Conservation (phyloP, 2,797 vertebrate genomes). For the Strix occidentalis region DNA sequence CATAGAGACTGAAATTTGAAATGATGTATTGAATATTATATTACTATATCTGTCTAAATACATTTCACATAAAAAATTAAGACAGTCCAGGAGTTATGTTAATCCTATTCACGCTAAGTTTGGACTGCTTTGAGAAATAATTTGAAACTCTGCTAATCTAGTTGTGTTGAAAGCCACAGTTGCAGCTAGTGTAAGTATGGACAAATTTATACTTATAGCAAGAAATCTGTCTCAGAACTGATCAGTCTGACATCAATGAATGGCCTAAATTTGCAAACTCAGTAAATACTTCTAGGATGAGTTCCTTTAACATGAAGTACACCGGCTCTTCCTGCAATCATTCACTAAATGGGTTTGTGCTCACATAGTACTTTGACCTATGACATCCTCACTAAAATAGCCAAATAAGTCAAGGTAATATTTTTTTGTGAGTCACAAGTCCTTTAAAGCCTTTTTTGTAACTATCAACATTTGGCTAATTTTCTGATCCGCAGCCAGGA, state of each 20-base stretch:
- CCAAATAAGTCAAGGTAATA: constrained; percentile 13
- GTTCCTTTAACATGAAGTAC: background rate
- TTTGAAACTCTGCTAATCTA: background rate
- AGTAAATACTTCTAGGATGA: background rate
- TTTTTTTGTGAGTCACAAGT: constrained; percentile 36
- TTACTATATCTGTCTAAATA: background rate
- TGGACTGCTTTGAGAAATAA: background rate
- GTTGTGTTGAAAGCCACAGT: background rate
- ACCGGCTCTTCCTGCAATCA: constrained; percentile 15
- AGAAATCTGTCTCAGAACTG: background rate
- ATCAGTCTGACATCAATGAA: background rate
- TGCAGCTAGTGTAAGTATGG: background rate
- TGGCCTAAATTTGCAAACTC: background rate
- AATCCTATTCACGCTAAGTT: background rate
- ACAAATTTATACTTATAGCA: background rate
- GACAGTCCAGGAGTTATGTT: background rate
- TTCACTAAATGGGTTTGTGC: constrained; percentile 36
- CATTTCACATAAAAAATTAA: background rate
- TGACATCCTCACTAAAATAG: constrained; percentile 38
- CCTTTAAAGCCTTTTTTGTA: background rate
- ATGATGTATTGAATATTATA: background rate
- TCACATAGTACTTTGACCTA: constrained; percentile 58
- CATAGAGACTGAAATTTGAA: background rate
- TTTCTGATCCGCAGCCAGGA: background rate
- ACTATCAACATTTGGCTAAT: background rate